phyloP scores from a whole-genome alignment of 2,888 invertebrate genomes.

The Mycalesis mineus region DNA sequence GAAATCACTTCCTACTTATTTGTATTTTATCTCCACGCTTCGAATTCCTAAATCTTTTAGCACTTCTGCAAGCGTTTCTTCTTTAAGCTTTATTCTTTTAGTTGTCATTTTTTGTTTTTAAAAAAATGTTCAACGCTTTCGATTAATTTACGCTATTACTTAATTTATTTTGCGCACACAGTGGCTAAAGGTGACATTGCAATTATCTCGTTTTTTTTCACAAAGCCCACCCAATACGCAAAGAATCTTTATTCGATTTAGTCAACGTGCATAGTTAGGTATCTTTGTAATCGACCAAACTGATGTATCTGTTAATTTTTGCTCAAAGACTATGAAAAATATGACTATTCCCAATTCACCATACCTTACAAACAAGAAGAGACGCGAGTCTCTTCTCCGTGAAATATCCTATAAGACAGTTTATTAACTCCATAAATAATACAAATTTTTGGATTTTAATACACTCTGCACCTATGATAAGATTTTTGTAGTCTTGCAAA shows the following conservation, averaged over 20 bases:
- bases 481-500: too few relatives aligned
- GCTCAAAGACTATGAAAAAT: not conserved
- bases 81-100: not conserved
- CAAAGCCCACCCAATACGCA: constrained; percentile 25
- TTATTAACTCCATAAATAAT: too few relatives aligned
- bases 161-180: too few relatives aligned
- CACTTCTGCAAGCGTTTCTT: constrained; percentile 28
- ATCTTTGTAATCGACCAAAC: not conserved
- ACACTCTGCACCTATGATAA: too few relatives aligned
- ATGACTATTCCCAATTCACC: too few relatives aligned
- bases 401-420: too few relatives aligned
- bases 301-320: not conserved
- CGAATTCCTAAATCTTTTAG: constrained; percentile 32
- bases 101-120: constrained; percentile 21
- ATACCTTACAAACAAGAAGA: too few relatives aligned
- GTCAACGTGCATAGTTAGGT: not conserved
- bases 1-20: too few relatives aligned
- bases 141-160: not conserved
- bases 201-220: constrained; percentile 5
- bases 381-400: too few relatives aligned
- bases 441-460: too few relatives aligned
- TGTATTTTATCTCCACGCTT: constrained; percentile 24
- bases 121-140: constrained; percentile 22
- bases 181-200: not conserved
- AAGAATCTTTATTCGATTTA: constrained; percentile 22